phyloP scores from a whole-genome alignment of 2,113 vertebrate genomes.

The Aleadryas rufinucha region DNA sequence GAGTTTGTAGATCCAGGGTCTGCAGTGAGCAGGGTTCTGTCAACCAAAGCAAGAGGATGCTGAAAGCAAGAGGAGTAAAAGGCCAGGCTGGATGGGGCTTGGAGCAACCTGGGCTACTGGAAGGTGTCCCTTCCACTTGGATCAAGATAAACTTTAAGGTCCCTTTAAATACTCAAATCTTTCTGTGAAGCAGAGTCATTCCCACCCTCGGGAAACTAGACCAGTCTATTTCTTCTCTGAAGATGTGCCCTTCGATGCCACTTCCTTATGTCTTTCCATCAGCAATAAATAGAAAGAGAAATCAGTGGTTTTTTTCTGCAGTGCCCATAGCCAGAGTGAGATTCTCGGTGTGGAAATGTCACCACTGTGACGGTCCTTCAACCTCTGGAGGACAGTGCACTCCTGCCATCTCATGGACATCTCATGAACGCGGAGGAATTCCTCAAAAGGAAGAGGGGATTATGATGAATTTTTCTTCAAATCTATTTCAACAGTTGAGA shows the following conservation, averaged over 20 bases:
- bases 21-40: background rate
- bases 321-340: background rate
- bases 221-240: background rate
- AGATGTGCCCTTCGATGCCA: background rate
- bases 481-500: constrained; percentile 67
- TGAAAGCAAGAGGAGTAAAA: background rate
- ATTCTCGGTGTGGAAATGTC: background rate
- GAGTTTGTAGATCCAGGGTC: background rate
- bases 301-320: background rate
- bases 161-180: background rate
- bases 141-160: fast-evolving
- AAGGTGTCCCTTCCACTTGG: background rate
- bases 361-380: fast-evolving
- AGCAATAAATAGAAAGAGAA: background rate
- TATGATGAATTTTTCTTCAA: constrained; percentile 65
- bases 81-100: background rate
- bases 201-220: background rate
- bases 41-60: background rate
- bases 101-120: background rate
- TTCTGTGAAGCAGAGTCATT: background rate
- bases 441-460: constrained; percentile 46
- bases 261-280: background rate
- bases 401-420: constrained; percentile 72
- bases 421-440: constrained; percentile 37
- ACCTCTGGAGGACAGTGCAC: background rate